Percentiles rank a stretch among this genome's conserved stretches.
Conservation (phyloP, 1,140 invertebrate species). For the Plectus sambesii region DNA sequence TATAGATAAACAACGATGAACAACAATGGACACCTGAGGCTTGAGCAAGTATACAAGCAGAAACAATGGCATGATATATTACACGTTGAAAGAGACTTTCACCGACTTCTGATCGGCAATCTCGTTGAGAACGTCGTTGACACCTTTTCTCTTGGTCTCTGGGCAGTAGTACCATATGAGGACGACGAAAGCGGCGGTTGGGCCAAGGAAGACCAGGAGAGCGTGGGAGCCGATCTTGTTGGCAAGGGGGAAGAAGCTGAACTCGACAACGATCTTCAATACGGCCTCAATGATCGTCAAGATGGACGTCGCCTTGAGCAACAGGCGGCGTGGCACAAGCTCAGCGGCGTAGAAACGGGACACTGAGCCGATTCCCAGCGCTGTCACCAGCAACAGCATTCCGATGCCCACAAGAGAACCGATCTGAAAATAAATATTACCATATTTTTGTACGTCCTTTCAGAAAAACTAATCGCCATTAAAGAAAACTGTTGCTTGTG, state of each 20-base stretch:
- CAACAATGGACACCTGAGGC: too few species aligned
- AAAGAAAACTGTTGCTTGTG: too few species aligned
- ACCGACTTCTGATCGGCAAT: slow-evolving; percentile 22
- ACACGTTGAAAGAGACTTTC: slow-evolving; percentile 21
- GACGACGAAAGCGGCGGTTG: slow-evolving; percentile 24
- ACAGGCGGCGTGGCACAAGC: slow-evolving; percentile 20
- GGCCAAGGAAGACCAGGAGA: slow-evolving; percentile 24
- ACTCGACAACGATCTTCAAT: slow-evolving; percentile 24
- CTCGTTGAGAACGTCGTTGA: slow-evolving; percentile 27
- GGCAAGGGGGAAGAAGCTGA: slow-evolving; percentile 26
- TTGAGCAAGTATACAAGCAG: too few species aligned
- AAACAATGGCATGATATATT: too few species aligned
- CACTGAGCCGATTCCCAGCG: slow-evolving; percentile 26
- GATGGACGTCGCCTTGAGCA: slow-evolving; percentile 23
- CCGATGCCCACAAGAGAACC: slow-evolving; percentile 22
- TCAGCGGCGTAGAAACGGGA: slow-evolving; percentile 29
- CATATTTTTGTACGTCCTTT: too few species aligned
- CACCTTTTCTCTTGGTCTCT: slow-evolving; percentile 21
- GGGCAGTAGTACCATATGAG: slow-evolving; percentile 24
- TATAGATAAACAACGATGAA: too few species aligned
- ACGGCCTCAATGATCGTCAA: slow-evolving; percentile 24
- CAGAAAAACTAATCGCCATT: too few species aligned
- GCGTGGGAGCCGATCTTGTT: slow-evolving; percentile 22
- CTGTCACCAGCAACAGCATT: slow-evolving; percentile 22
- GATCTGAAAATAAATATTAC: slow-evolving; percentile 13